Evolutionary conservation across 2,113 vertebrate species (phyloP), one percentile per base, ranked within the genome.

Genomic region (Micronycteris hirsuta): DNA sequence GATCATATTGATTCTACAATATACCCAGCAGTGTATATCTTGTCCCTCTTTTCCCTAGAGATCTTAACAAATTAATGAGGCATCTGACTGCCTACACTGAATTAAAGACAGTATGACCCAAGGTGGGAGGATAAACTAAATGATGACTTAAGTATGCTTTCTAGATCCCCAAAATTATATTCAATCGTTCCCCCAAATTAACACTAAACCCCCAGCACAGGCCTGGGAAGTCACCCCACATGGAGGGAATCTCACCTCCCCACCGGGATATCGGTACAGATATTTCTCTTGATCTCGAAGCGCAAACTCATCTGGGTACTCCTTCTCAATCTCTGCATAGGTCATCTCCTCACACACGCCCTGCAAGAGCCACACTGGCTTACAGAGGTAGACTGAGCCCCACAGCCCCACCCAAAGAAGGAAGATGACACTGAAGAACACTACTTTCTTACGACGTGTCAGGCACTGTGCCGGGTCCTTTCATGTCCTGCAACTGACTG

Each of bases 291-390:
- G 99, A 97, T 99, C 99, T 93, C 99, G 99, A 97, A 99, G 97
- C 4, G 99, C 99, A 98, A 99, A 99, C 96, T 99, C 99, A 0
- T 99, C 99, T 0, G 99, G 99, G 38, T 99, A 99, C 54, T 98
- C 98, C 78, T 98, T 98, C 94, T 99, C 98, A 9, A 99, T 99
- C 98, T 99, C 99, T 4, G 99, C 98, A 0, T 99, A 99, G 16
- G 98, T 99, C 99, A 99, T 99, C 97, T 99, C 99, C 97, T 99
- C 99, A 94, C 99, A 99, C 7, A 99, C 99, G 0, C 99, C 99
- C 99, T 99, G 97, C 19, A 82, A 89, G 91, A 97, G 93, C 71
- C 86, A 17, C 67, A 3, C 1, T 1, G 4, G 0, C 89, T 6
- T 88, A 2, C 45, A 31, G 70, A 61, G 19, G 43, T 0, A 17